phyloP scores from a whole-genome alignment of 2,113 vertebrate genomes.

The Ellobius talpinus region DNA sequence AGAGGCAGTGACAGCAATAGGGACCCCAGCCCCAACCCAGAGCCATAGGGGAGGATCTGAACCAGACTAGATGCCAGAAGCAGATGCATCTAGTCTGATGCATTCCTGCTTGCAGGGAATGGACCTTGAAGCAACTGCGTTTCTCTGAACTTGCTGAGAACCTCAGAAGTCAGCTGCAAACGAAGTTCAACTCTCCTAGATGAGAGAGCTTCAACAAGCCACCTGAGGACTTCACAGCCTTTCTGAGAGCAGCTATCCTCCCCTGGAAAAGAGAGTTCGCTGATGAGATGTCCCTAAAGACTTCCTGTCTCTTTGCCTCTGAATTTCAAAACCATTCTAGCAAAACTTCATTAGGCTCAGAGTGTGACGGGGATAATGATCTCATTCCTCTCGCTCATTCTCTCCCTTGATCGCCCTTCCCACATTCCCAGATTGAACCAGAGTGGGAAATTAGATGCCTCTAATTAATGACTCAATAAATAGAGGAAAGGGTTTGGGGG shows the following conservation, averaged over 20 bases:
- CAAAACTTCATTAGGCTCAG: constrained; percentile 69
- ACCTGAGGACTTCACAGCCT: not conserved
- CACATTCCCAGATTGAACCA: constrained; percentile 53
- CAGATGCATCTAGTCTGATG: fast-evolving
- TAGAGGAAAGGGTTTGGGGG: constrained; percentile 81
- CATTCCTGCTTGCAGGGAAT: fast-evolving
- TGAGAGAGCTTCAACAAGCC: not conserved
- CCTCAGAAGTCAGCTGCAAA: not conserved
- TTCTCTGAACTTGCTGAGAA: not conserved
- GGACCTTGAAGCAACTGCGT: not conserved
- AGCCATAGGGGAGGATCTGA: not conserved
- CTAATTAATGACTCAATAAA: constrained; percentile 85
- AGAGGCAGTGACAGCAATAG: not conserved
- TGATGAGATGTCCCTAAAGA: constrained; percentile 54
- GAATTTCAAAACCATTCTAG: constrained; percentile 66
- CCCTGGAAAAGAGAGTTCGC: constrained; percentile 38
- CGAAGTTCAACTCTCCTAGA: not conserved
- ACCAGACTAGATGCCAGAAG: not conserved
- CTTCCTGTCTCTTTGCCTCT: constrained; percentile 17
- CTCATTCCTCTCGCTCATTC: constrained; percentile 9
- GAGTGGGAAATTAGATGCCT: constrained; percentile 80
- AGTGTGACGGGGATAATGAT: constrained; percentile 30
- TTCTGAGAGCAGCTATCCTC: not conserved
- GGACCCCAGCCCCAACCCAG: not conserved
- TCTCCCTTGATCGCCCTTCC: constrained; percentile 4